phyloP scores from a whole-genome alignment of 1,140 invertebrate genomes.

The Saccostrea glomerata region DNA sequence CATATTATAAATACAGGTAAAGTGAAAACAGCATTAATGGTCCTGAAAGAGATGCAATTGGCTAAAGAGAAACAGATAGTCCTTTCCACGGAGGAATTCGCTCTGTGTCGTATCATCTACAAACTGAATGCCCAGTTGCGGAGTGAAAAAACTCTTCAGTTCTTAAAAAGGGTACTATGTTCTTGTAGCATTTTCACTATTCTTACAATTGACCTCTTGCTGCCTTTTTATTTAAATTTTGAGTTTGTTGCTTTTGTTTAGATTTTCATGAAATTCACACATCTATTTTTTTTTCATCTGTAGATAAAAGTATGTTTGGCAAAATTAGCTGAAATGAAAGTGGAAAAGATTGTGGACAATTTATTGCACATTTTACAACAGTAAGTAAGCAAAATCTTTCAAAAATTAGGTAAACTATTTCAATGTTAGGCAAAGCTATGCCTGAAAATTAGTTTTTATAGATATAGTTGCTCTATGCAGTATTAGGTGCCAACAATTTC shows the following conservation, averaged over 20 bases:
- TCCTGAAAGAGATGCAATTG: not conserved
- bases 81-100: not conserved
- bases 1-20: not conserved
- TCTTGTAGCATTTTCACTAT: not conserved
- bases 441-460: too few relatives aligned
- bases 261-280: not conserved
- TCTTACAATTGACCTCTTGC: not conserved
- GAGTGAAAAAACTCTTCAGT: conserved; percentile 29
- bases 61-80: not conserved
- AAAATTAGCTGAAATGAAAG: conserved; percentile 2
- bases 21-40: not conserved
- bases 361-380: not conserved
- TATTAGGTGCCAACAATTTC: too few relatives aligned
- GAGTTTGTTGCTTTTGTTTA: too few relatives aligned
- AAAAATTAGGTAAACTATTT: not conserved
- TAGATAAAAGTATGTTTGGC: conserved; percentile 9
- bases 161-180: not conserved
- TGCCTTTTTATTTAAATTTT: not conserved
- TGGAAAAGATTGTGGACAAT: not conserved
- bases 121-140: conserved; percentile 27
- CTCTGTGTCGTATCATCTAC: not conserved
- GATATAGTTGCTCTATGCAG: too few relatives aligned
- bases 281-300: not conserved
- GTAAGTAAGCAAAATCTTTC: not conserved
- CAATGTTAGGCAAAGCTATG: not conserved